Base-by-base conservation (phyloP, 1,140 invertebrate species). In the Zaprionus capensis region DNA sequence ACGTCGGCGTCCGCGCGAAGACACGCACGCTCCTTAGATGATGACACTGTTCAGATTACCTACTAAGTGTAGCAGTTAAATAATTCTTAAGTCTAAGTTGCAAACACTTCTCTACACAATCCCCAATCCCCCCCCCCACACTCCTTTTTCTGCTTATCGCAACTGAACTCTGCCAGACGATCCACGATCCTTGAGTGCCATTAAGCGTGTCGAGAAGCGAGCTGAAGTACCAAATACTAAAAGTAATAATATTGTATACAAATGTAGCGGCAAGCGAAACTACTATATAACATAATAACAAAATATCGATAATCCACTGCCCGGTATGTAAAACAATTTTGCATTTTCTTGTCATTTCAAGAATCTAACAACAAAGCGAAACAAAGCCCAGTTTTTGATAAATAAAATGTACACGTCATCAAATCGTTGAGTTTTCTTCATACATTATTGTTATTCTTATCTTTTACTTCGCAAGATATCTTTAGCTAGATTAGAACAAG, bases 21-120 rank as follows among this genome's bases (percentile, higher is more conserved):
- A 91, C 44, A 90, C 84, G 28, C 72, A 46, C 62, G 83, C 88
- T 71, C 84, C 90, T 59, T 91, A 91, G 49, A 51, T 9, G 57
- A 62, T 61, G 41, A 63, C 65, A 63, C 70, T 62, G 65, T 59
- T 78, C 62, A 77, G 70, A 41, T 80, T 87, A 82, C 63, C 28
- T 49, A 88, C 77, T 88, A 88, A 84, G 85, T 51, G 46, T 88
- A 88, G 85, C 75, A 80, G 78, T 80, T 80, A 90, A 80, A 81
- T 77, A 75, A 81, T 78, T 71, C 74, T 85, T 88, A 88, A 81
- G 65, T 73, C 64, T 80, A 84, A 71, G 67, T 90, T 76, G 81
- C 80, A 81, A 78, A 80, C 69, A 70, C 66, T 77, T 41, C 38
- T 24, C 62, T 80, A 53, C 20, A 41, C 55, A 57, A 53, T 36